Base-by-base conservation (phyloP, 37 sponge, comb jelly and placozoan species). In the Geodia barretti region DNA sequence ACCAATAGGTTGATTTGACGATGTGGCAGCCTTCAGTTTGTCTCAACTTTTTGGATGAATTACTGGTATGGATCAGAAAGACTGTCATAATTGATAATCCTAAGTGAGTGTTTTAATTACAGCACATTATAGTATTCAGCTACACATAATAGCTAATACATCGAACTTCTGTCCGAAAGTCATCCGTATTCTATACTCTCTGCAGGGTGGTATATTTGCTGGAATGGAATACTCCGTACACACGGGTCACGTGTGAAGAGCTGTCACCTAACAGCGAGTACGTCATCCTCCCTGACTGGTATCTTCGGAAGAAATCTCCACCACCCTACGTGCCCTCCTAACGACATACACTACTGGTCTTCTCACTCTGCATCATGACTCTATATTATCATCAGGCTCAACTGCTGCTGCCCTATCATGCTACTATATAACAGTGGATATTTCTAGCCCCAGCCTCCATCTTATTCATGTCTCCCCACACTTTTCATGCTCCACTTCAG, bases 11-110 rank as follows among this genome's bases (percentile, higher is more conserved):
- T 74, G 86, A 85, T 36, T 39, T 84, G 58, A 62, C 64, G 33
- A 58, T 94, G 73, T 94, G 95, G 95, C 87, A 91, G 60, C 89
- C 89, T 24, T 60, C 92, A 4, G 85, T 94, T 30, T 94, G 95
- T 67, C 79, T 94, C 8, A 94, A 90, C 83, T 88, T 94, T 60
- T 73, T 88, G 35, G 89, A 94, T 38, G 80, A 88, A 71, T 70
- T 94, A 23, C 74, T 94, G n/a, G 78, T 84, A 0, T 94, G 95
- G 95, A 83, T 91, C 39, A 87, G 85, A 81, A 62, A 67, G 60
- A 68, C 62, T 20, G 92, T 94, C 23, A 58, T 39, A 24, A 69
- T 79, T 34, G 94, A 93, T 37, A 83, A 83, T 38, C 80, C 84
- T 36, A 85, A 64, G 94, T 90, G 35, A 41, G 87, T 23, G 33